phyloP scores from a whole-genome alignment of 2,113 vertebrate genomes.

The Etheostoma cragini region DNA sequence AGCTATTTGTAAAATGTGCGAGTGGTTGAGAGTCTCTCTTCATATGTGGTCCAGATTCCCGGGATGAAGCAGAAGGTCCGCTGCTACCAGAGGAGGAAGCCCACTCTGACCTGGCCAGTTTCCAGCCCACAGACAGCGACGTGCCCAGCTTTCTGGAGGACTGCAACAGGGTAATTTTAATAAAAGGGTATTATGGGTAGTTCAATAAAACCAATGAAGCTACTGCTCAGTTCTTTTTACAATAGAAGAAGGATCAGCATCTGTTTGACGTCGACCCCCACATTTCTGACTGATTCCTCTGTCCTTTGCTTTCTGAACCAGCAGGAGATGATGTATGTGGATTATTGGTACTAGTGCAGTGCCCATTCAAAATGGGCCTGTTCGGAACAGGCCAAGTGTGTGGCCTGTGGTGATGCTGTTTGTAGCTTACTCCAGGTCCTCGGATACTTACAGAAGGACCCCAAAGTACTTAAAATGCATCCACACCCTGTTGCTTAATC shows the following conservation, averaged over 20 bases:
- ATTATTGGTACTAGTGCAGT: background rate
- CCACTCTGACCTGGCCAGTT: conserved; percentile 94
- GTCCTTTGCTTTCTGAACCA: background rate
- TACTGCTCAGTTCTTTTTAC: background rate
- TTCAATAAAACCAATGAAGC: no score
- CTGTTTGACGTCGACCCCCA: background rate
- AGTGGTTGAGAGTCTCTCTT: background rate
- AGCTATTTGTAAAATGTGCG: background rate
- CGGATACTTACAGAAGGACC: no score
- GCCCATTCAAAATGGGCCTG: no score
- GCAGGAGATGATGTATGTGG: background rate
- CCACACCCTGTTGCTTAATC: no score
- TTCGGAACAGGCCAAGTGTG: no score
- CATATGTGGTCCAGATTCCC: conserved; percentile 85
- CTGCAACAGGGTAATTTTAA: conserved; percentile 90
- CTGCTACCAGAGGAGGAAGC: conserved; percentile 94
- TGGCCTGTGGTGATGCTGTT: no score
- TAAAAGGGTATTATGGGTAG: background rate
- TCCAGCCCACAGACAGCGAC: conserved; percentile 98
- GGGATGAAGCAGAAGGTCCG: conserved; percentile 94
- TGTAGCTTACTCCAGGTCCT: no score
- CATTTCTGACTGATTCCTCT: background rate
- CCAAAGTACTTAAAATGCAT: no score
- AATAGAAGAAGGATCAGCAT: background rate
- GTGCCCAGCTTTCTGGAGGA: conserved; percentile 98